Percentiles rank a stretch among this genome's conserved stretches.
These are phyloP conservation scores for Dunckerocampus dactyliophorus DNA, from an alignment of 2,113 vertebrate genomes.

Conservation along the genomic window DNA sequence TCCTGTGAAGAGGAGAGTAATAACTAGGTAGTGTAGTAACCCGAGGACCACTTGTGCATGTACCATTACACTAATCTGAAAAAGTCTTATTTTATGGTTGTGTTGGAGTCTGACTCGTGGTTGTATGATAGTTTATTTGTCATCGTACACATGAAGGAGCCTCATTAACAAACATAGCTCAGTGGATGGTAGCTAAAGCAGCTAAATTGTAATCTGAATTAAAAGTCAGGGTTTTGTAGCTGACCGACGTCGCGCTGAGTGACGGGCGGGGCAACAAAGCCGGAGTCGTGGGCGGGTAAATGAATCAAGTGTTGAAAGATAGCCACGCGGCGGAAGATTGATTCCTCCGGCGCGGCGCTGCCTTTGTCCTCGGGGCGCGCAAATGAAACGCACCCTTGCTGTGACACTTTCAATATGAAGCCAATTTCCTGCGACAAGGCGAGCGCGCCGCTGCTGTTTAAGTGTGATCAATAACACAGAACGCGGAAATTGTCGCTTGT, in stretches of 20 bases:
- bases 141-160: too few species aligned
- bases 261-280: background rate
- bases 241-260: background rate
- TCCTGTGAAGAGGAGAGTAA: too few species aligned
- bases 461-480: constrained; percentile 67
- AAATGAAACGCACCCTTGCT: constrained; percentile 57
- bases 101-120: too few species aligned
- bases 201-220: too few species aligned
- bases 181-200: too few species aligned
- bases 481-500: constrained; percentile 18
- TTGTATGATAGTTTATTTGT: too few species aligned
- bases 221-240: too few species aligned
- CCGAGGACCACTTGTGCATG: too few species aligned
- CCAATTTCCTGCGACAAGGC: constrained; percentile 72
- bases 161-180: too few species aligned
- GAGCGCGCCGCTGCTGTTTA: constrained; percentile 62
- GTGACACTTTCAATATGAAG: constrained; percentile 69
- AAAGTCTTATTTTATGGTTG: too few species aligned
- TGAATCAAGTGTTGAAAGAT: background rate
- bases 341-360: constrained; percentile 36
- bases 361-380: constrained; percentile 30
- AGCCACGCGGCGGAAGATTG: constrained; percentile 36
- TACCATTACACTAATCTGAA: too few species aligned
- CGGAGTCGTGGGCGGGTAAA: background rate
- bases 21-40: too few species aligned